Conservation (phyloP, 2,113 vertebrate genomes). For the Pelvicachromis taeniatus region DNA sequence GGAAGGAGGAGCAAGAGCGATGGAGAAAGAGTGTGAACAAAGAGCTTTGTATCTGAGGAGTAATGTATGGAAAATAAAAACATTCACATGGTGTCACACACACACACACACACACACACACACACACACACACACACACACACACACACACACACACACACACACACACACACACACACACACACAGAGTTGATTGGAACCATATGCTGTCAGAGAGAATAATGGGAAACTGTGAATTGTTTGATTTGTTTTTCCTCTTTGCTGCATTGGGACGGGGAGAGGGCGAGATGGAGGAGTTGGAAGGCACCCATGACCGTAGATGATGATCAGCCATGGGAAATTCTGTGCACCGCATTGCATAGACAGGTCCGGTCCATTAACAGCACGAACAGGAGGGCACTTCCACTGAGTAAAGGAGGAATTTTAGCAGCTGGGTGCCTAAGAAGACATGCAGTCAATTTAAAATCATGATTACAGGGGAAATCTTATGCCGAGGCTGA, state of each 20-base stretch:
- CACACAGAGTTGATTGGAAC: constrained; percentile 83
- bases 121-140: not conserved
- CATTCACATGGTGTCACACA: constrained; percentile 66
- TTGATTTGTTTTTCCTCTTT: constrained; percentile 68
- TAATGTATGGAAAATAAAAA: constrained; percentile 84
- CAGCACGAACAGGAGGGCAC: not conserved
- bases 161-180: not conserved
- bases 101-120: not conserved
- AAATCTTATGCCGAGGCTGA: not conserved
- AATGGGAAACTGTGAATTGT: constrained; percentile 77
- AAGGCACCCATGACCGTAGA: constrained; percentile 53
- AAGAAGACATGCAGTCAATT: not conserved
- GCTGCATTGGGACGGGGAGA: constrained; percentile 38
- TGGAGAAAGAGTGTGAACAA: constrained; percentile 73
- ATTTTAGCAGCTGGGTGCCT: not conserved
- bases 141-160: constrained; percentile 23
- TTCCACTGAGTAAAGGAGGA: constrained; percentile 38
- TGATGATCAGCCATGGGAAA: constrained; percentile 69
- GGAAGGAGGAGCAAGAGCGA: constrained; percentile 39
- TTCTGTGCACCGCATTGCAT: constrained; percentile 11
- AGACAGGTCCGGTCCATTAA: constrained; percentile 55
- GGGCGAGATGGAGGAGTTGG: constrained; percentile 29
- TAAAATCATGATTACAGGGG: not conserved
- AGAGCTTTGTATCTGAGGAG: constrained; percentile 85
- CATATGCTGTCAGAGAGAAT: constrained; percentile 81